Percentiles rank a stretch among this genome's conserved stretches.
Evolutionary conservation across 2,888 invertebrate species (phyloP).

Genomic region (Phasia obesa): DNA sequence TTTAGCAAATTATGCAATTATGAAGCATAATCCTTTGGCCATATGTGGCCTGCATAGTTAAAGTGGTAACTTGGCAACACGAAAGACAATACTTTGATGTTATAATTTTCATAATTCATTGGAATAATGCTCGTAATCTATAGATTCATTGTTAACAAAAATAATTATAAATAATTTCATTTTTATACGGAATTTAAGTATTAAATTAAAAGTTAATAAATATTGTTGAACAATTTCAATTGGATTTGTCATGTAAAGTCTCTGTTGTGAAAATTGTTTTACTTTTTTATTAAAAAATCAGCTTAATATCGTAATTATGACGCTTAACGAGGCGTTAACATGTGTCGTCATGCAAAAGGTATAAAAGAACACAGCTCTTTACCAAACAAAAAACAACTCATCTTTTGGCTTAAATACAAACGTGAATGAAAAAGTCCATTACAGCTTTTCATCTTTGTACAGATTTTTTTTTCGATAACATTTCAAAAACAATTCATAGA

Average conservation of each 20-base stretch:
- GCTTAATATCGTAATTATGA: slow-evolving; percentile 75
- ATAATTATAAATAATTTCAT: slow-evolving; percentile 4
- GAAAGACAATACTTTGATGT: slow-evolving; percentile 31
- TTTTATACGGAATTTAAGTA: slow-evolving; percentile 1
- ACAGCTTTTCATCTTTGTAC: slow-evolving; percentile 65
- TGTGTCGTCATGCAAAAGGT: slow-evolving; percentile 73
- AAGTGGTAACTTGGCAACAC: slow-evolving; percentile 26
- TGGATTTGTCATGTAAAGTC: slow-evolving; percentile 1
- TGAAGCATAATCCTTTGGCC: slow-evolving; percentile 49
- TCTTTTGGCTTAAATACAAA: neutral
- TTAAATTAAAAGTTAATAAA: neutral
- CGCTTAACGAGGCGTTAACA: slow-evolving; percentile 77
- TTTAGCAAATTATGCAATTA: slow-evolving; percentile 47
- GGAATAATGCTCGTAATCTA: neutral
- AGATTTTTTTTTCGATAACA: slow-evolving; percentile 66
- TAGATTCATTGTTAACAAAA: neutral
- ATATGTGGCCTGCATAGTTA: slow-evolving; percentile 31
- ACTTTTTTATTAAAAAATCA: slow-evolving; percentile 48
- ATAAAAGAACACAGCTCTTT: slow-evolving; percentile 14
- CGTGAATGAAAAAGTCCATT: slow-evolving; percentile 34
- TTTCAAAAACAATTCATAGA: slow-evolving; percentile 62
- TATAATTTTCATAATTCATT: neutral
- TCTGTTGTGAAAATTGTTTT: slow-evolving; percentile 28
- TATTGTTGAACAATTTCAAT: slow-evolving; percentile 33
- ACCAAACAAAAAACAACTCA: slow-evolving; percentile 26